Conservation (phyloP, 1,140 invertebrate genomes). For the Cardiocondyla obscurior region DNA sequence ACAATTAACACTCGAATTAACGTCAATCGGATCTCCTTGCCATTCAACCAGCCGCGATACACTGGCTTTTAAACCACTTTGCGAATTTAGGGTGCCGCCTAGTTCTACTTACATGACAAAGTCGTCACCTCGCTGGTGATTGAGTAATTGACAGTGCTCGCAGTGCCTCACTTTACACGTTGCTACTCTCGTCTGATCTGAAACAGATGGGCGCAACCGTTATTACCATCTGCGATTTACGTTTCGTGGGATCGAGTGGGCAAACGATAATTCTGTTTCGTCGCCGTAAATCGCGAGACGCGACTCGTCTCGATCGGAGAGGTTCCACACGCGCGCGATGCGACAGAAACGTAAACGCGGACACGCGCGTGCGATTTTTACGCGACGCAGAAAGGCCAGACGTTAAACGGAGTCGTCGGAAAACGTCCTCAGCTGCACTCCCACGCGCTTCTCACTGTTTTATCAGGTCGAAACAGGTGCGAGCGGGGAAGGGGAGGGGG, state of each 20-base stretch:
- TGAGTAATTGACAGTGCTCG: constrained; percentile 65
- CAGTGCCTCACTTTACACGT: constrained; percentile 48
- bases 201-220: constrained; percentile 44
- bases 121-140: constrained; percentile 23
- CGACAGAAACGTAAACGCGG: neutral
- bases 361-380: neutral
- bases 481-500: no score
- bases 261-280: neutral
- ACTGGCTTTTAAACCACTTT: no score
- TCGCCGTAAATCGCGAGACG: no score
- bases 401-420: neutral
- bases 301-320: no score
- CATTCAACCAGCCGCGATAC: no score
- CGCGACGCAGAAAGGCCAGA: constrained; percentile 16
- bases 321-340: no score
- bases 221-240: neutral
- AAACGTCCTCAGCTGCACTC: neutral
- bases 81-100: neutral
- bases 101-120: constrained; percentile 56
- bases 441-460: neutral
- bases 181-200: constrained; percentile 57
- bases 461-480: constrained; percentile 20
- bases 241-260: neutral
- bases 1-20: neutral
- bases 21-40: neutral